Percentiles rank a stretch among this genome's conserved stretches.
These are phyloP conservation scores for Oenanthe melanoleuca DNA, from an alignment of 2,113 vertebrate species.

Conservation along the genomic window DNA sequence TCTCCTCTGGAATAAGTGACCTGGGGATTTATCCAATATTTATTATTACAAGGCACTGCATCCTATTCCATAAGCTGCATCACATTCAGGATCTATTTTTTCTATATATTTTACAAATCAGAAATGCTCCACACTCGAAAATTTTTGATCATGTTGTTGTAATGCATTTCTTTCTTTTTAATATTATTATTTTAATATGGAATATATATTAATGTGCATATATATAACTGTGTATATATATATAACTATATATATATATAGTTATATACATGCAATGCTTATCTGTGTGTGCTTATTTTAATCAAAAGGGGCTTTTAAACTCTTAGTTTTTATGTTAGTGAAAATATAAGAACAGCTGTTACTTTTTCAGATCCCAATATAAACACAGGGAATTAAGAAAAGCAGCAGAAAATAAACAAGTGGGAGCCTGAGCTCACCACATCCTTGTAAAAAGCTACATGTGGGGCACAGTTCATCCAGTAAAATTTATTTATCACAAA, in stretches of 20 bases:
- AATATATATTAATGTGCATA: background rate
- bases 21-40: accelerated
- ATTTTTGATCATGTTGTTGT: accelerated
- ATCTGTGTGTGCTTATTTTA: background rate
- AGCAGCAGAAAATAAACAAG: background rate
- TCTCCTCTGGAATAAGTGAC: background rate
- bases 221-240: accelerated
- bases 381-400: background rate
- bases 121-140: accelerated
- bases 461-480: background rate
- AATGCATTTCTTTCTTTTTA: background rate
- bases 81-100: background rate
- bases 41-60: accelerated
- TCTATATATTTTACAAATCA: background rate
- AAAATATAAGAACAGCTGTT: background rate
- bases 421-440: background rate
- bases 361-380: background rate
- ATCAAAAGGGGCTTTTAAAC: background rate
- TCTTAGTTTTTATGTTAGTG: background rate
- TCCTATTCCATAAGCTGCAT: accelerated
- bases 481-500: background rate
- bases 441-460: background rate
- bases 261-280: accelerated
- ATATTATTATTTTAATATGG: background rate
- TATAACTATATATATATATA: accelerated